Conservation (phyloP, 2,888 invertebrate genomes). For the Athalia rosae region DNA sequence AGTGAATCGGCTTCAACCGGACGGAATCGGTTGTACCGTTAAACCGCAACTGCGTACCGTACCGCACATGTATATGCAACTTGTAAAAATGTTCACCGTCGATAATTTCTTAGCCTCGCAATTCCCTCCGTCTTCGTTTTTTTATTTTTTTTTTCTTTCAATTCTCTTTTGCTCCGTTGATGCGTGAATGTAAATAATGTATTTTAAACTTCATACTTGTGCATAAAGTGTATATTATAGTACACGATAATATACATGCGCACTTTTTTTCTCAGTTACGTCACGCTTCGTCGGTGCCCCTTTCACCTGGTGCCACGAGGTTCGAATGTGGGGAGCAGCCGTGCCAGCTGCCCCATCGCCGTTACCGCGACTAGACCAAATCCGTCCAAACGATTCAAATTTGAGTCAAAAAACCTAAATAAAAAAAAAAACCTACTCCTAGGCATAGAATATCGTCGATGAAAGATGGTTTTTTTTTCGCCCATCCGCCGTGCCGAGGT, state of each 20-base stretch:
- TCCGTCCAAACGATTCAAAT: not conserved
- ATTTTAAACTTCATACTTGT: too few species aligned
- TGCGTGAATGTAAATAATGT: too few species aligned
- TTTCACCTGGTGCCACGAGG: conserved; percentile 58
- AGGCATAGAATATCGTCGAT: too few species aligned
- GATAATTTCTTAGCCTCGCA: not conserved
- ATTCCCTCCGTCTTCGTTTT: not conserved
- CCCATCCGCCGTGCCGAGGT: too few species aligned
- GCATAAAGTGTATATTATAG: not conserved
- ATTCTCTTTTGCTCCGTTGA: not conserved
- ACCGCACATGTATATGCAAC: conserved; percentile 2
- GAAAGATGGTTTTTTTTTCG: too few species aligned
- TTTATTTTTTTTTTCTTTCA: not conserved
- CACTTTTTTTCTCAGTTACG: conserved; percentile 48
- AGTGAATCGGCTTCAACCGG: conserved; percentile 6
- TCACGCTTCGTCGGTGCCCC: conserved; percentile 56
- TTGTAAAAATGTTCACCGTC: not conserved
- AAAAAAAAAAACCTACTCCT: too few species aligned
- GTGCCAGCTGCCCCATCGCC: conserved; percentile 15
- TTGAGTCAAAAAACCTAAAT: too few species aligned
- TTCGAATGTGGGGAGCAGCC: conserved; percentile 22
- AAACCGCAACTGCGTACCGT: not conserved
- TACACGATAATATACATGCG: not conserved
- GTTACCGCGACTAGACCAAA: too few species aligned
- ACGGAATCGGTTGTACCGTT: conserved; percentile 38